Evolutionary conservation across 2,888 invertebrate genomes (phyloP), one percentile per base, ranked within the genome.

Genomic region (Drosophila anomelani): DNA sequence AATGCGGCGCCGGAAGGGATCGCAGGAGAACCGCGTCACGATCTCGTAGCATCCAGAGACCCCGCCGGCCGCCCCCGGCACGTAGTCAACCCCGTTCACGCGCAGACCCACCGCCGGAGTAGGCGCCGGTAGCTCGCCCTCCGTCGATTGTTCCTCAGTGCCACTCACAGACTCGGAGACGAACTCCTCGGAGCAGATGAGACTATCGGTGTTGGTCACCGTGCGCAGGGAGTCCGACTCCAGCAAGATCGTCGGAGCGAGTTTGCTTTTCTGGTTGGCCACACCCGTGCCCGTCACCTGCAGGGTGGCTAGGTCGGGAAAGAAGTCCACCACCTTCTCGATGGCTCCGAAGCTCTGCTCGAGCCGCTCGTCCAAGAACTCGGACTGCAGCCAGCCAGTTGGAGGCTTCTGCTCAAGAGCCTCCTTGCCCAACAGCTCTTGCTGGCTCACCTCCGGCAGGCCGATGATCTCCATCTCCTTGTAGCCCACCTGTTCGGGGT

Each of bases 401-500:
- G 75, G 67, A 15, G 77, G 54, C 5, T 78, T 53, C 41, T 76
- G 61, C 0, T 26, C 44, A 1, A 60, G 29, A 1, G 61, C 74
- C 0, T 57, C 39, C 0, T 10, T 12, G 29, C 91, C 91, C 53
- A 91, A 20, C 15, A 90, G 39, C 64, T 91, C 91, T 8, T 67
- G n/a, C 39, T 86, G 78, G 1, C 71, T 53, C 1, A 85, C 51
- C 0, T 51, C 39, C 0, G 91, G 90, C 34, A 91, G 54, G 0
- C 91, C 91, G 23, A 72, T 55, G 17, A 91, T 81, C 62, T 91
- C 91, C 0, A 91, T 64, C 17, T 55, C 20, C 15, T 69, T 83
- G 8, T n/a, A 20, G 6, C 79, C 72, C 0, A 47, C 39, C 5
- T 41, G 69, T 41, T 90, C 91, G 0, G 88, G 61, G 23, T 72